Conservation (phyloP, 2,113 vertebrate species). For the Ellobius talpinus region DNA sequence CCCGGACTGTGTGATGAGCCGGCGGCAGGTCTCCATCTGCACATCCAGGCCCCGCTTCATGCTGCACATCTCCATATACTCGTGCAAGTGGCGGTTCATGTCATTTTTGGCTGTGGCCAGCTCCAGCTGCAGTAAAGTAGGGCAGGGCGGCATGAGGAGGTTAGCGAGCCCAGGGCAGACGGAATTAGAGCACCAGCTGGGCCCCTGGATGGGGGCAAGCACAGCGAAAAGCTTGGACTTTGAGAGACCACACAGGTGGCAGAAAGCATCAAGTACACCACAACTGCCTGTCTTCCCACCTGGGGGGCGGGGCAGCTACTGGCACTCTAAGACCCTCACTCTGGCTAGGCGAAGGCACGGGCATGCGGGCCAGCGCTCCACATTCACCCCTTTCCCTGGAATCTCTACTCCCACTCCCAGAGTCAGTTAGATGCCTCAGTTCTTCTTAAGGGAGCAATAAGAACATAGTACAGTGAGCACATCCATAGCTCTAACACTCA, state of each 20-base stretch:
- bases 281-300: too few species aligned
- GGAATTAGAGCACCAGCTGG: too few species aligned
- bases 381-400: not conserved
- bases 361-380: not conserved
- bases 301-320: too few species aligned
- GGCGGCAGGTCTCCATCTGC: constrained; percentile 99
- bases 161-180: not conserved
- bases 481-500: not conserved
- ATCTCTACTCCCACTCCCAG: not conserved
- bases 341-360: not conserved
- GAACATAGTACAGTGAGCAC: not conserved
- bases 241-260: not conserved
- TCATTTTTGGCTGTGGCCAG: constrained; percentile 97
- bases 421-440: not conserved
- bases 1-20: constrained; percentile 96
- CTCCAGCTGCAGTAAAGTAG: constrained; percentile 95
- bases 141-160: not conserved
- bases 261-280: not conserved
- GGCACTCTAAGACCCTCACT: not conserved
- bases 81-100: constrained; percentile 98
- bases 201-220: not conserved
- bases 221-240: not conserved
- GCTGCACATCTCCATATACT: constrained; percentile 99
- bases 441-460: not conserved
- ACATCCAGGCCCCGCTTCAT: constrained; percentile 98